A percentile compares a stretch with the other conserved stretches of the same genome.
phyloP scores from a whole-genome alignment of 1,140 invertebrate species.

The Neoseiulus cucumeris region DNA sequence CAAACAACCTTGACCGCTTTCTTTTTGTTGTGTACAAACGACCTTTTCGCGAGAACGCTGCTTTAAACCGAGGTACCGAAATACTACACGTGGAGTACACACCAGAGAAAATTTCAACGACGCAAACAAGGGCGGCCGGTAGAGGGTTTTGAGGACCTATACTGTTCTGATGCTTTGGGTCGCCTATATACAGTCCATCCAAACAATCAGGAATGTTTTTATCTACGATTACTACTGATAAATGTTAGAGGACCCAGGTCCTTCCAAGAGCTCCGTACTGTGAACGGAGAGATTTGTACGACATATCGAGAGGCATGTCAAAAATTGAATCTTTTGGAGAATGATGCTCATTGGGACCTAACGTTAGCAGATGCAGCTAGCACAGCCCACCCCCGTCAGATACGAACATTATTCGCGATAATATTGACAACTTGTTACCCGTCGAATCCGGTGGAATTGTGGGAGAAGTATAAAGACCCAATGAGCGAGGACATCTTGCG shows the following conservation, averaged over 20 bases:
- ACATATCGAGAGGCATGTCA: conserved; percentile 20
- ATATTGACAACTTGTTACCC: too few relatives aligned
- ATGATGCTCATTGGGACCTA: conserved; percentile 24
- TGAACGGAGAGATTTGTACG: conserved; percentile 18
- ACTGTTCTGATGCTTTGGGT: conserved; percentile 19
- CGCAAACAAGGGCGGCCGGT: conserved; percentile 13
- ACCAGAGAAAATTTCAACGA: conserved; percentile 11
- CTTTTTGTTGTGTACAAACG: too few relatives aligned
- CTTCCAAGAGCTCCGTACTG: conserved; percentile 19
- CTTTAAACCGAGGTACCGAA: conserved; percentile 15
- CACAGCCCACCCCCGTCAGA: conserved; percentile 24
- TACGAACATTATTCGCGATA: conserved; percentile 23
- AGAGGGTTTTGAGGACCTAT: conserved; percentile 19
- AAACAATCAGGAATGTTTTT: conserved; percentile 24
- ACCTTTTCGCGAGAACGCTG: neutral
- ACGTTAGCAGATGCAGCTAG: conserved; percentile 17
- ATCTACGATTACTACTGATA: conserved; percentile 21
- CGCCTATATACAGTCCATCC: conserved; percentile 26
- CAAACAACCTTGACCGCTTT: neutral
- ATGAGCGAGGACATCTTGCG: conserved; percentile 15
- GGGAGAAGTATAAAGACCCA: conserved; percentile 11
- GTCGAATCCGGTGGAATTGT: too few relatives aligned
- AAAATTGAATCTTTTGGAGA: conserved; percentile 25
- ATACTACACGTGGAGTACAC: conserved; percentile 14
- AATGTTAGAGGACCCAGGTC: conserved; percentile 21